Conservation (phyloP, 2,888 invertebrate species). For the Thymelicus acteon region DNA sequence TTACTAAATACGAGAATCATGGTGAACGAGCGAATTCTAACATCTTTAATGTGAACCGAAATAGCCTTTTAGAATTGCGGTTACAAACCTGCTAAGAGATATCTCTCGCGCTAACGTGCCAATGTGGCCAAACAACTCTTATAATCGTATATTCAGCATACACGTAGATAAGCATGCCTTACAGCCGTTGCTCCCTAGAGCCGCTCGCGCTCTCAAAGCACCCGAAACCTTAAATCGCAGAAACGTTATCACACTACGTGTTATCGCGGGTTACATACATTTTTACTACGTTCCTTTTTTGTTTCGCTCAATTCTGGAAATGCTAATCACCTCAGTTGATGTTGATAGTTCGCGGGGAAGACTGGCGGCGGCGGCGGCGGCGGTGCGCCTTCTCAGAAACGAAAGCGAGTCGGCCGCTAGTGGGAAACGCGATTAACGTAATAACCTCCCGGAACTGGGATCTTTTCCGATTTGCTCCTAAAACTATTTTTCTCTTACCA, state of each 20-base stretch:
- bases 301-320: constrained; percentile 75
- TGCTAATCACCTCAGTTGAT: constrained; percentile 71
- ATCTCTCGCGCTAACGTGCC: too few relatives aligned
- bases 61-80: too few relatives aligned
- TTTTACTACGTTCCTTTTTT: constrained; percentile 45
- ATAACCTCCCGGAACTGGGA: constrained; percentile 75
- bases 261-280: constrained; percentile 24
- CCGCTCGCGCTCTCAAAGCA: neutral
- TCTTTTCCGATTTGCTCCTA: constrained; percentile 69
- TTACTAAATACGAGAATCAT: too few relatives aligned
- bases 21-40: too few relatives aligned
- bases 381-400: constrained; percentile 73
- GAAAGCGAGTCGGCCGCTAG: constrained; percentile 75
- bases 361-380: constrained; percentile 50
- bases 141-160: neutral
- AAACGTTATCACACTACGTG: constrained; percentile 14
- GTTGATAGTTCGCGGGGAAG: constrained; percentile 78
- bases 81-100: too few relatives aligned
- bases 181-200: neutral
- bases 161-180: neutral
- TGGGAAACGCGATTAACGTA: constrained; percentile 81
- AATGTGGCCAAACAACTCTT: too few relatives aligned
- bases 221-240: constrained; percentile 6
- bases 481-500: constrained; percentile 47
- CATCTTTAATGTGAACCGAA: too few relatives aligned